These are phyloP conservation scores for Syrmaticus mikado DNA, from an alignment of 2,113 vertebrate species.

Conservation along the genomic window DNA sequence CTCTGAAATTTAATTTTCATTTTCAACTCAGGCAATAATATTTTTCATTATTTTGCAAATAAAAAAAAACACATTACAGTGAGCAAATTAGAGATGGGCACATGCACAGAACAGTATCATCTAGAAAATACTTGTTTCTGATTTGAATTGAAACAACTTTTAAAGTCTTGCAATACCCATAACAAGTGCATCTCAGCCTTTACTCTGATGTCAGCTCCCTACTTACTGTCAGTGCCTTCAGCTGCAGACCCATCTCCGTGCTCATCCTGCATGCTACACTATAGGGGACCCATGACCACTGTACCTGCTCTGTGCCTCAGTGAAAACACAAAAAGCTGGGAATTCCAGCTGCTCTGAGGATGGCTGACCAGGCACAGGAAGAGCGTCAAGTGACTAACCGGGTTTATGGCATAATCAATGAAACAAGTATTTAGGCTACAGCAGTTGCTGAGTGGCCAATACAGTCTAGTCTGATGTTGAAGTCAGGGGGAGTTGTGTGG, in stretches of 20 bases:
- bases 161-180: neutral
- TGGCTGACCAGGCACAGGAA: neutral
- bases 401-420: neutral
- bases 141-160: neutral
- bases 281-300: neutral
- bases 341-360: neutral
- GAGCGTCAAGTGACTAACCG: fast-evolving
- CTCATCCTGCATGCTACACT: neutral
- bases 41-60: slow-evolving; percentile 67
- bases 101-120: neutral
- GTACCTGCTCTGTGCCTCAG: neutral
- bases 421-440: fast-evolving
- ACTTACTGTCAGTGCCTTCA: fast-evolving
- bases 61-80: slow-evolving; percentile 2
- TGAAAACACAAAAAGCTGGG: neutral
- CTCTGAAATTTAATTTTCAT: slow-evolving; percentile 71
- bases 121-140: neutral
- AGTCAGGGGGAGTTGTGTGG: neutral
- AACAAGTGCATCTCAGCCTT: neutral
- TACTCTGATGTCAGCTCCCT: neutral
- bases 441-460: neutral
- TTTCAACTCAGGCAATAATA: slow-evolving; percentile 37
- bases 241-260: neutral
- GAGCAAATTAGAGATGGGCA: slow-evolving; percentile 8
- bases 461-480: too few relatives aligned